These are phyloP conservation scores for Tachina lurida DNA, from an alignment of 2,888 invertebrate genomes.

Conservation along the genomic window DNA sequence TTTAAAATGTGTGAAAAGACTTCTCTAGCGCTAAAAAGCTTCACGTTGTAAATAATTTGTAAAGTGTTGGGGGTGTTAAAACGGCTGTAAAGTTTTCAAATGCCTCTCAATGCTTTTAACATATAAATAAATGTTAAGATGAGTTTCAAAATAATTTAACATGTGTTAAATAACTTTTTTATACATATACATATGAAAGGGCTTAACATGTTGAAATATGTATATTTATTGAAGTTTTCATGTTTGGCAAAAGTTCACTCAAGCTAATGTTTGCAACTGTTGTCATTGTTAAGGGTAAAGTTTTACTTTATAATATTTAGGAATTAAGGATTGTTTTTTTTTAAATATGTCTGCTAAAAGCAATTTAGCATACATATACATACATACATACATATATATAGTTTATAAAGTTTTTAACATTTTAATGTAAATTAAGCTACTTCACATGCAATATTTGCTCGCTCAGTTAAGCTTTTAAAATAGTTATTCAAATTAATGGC, in stretches of 20 bases:
- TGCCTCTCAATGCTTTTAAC: neutral
- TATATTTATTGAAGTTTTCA: neutral
- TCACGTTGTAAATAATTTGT: neutral
- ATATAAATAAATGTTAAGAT: neutral
- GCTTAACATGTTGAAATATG: neutral
- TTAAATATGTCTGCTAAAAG: no score
- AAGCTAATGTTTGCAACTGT: neutral
- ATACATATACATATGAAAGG: neutral
- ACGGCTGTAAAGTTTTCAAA: conserved; percentile 16
- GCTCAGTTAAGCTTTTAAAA: no score
- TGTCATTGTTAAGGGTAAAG: neutral
- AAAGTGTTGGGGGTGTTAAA: conserved; percentile 2
- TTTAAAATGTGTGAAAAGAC: neutral
- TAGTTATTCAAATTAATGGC: no score
- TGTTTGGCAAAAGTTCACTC: neutral
- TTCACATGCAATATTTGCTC: no score
- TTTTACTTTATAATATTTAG: no score
- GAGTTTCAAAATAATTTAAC: conserved; percentile 6
- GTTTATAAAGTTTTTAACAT: no score
- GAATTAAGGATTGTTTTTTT: no score
- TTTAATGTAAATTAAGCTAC: no score
- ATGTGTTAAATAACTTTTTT: neutral
- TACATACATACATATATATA: no score
- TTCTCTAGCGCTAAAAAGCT: neutral
- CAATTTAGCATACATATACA: no score